Base-by-base conservation (phyloP, 1,140 invertebrate species). In the Platyura marginata region DNA sequence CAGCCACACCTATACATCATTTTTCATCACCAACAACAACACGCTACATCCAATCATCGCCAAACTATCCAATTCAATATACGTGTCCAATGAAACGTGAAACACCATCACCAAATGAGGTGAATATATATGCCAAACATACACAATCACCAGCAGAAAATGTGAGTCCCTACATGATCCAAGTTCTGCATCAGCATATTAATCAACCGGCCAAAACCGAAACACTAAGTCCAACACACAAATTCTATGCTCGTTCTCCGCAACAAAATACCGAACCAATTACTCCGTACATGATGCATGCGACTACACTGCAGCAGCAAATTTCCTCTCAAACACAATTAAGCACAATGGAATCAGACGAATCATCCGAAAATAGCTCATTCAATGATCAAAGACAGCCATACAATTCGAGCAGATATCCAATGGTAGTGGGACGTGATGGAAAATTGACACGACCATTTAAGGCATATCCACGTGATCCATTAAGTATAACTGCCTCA, bases 381-480 rank as follows among this genome's bases (percentile, higher is more conserved):
- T 10, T 41, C 42, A 2, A n/a, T n/a, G 6, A 20, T 10, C 2
- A 38, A 10, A 18, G 20, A 18, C 16, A n/a, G 19, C 16, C 19
- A n/a, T 18, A 18, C 4, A n/a, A 38, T 38, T 18, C 36, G 16
- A 20, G 10, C 6, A n/a, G 11, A 3, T 51, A 48, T 39, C 44
- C 47, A 6, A 44, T 44, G 18, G n/a, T 46, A 3, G 37, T 46
- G 11, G 51, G 49, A 43, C 48, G 51, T 39, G 51, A 51, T 23
- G 51, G 49, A 39, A 72, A 69, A 48, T 42, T 53, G 13, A 56
- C 68, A 0, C 67, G 75, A 22, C 79, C 71, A 2, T 81, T 82
- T 51, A 78, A 82, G 56, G 76, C 76, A 1, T 81, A 81, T 48
- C 75, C 77, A 0, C 74, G 75, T 43, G 73, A 80, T 52, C 73